A percentile compares a stretch with the other conserved stretches of the same genome.
Evolutionary conservation across 2,113 vertebrate species (phyloP).

Genomic region (Lates calcarifer): DNA sequence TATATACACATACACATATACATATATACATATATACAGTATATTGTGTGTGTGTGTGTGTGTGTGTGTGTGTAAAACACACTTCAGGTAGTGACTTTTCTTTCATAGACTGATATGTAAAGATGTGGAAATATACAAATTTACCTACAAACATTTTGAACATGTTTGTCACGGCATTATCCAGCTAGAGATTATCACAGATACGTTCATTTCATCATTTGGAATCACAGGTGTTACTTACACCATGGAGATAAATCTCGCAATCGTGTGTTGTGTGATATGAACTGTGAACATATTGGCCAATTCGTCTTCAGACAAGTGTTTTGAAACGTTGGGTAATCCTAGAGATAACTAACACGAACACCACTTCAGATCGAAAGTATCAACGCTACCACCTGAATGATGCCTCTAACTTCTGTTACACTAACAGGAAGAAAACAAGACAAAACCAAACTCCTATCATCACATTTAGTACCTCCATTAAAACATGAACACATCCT

Average conservation of each 20-base stretch:
- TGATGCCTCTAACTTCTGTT: neutral
- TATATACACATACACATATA: too few species aligned
- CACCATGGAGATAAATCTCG: neutral
- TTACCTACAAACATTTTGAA: neutral
- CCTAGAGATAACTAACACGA: neutral
- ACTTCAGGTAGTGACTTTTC: neutral
- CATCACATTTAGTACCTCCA: neutral
- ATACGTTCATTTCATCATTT: neutral
- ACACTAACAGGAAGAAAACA: conserved; percentile 2
- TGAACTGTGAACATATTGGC: neutral
- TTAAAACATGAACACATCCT: neutral
- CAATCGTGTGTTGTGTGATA: neutral
- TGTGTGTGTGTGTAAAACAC: too few species aligned
- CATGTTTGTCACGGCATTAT: neutral
- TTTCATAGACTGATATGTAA: neutral
- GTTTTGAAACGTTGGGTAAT: conserved; percentile 23
- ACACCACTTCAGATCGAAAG: neutral
- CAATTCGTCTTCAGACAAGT: neutral
- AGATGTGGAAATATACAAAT: neutral
- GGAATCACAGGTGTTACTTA: neutral
- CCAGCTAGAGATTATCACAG: neutral
- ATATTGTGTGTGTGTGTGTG: too few species aligned
- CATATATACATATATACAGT: too few species aligned
- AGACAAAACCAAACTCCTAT: neutral
- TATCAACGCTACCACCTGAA: neutral